A percentile compares a stretch with the other conserved stretches of the same genome.
Evolutionary conservation across 2,113 vertebrate genomes (phyloP).

Genomic region (Phylloscopus whistleri): DNA sequence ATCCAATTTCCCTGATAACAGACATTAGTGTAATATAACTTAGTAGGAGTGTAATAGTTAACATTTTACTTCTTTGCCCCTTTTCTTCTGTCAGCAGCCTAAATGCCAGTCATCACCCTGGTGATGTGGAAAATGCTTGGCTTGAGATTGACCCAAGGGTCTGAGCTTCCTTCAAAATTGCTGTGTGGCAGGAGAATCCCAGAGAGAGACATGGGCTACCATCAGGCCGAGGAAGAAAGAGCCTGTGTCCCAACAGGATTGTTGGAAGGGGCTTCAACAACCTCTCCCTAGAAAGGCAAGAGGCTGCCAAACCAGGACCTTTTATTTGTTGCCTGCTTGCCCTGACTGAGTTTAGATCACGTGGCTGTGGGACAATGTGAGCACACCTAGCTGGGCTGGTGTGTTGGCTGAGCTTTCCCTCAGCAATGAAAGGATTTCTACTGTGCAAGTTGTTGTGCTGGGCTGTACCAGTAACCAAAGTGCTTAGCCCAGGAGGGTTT

Average conservation of each 20-base stretch:
- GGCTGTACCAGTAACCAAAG: neutral
- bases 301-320: neutral
- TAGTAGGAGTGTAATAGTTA: neutral
- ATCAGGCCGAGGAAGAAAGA: neutral
- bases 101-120: neutral
- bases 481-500: neutral
- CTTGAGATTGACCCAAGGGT: neutral
- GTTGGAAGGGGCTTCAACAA: neutral
- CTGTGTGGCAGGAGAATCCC: neutral
- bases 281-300: neutral
- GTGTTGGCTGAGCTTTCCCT: neutral
- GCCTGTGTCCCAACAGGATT: rapidly evolving
- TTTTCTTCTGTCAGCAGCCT: neutral
- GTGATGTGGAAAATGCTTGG: neutral
- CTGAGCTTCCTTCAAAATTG: neutral
- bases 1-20: neutral
- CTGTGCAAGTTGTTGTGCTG: neutral
- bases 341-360: neutral
- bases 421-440: neutral
- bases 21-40: neutral
- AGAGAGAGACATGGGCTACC: neutral
- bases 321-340: slow-evolving; percentile 17
- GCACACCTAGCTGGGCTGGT: neutral
- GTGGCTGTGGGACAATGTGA: neutral
- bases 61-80: neutral